These are phyloP conservation scores for Chymomyza procnemis DNA, from an alignment of 2,888 invertebrate genomes.

Conservation along the genomic window DNA sequence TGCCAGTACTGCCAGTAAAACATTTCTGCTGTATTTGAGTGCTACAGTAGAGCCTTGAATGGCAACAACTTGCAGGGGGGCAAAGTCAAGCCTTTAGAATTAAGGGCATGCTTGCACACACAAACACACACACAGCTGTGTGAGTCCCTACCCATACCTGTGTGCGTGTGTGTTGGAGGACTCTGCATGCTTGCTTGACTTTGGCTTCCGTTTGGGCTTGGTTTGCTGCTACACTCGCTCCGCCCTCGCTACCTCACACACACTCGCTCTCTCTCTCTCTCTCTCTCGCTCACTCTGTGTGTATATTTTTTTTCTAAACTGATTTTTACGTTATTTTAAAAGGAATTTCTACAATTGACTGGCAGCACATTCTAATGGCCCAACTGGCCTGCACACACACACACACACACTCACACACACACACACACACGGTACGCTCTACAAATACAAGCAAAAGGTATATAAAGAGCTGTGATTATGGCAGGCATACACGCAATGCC, in stretches of 20 bases:
- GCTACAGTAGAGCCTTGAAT: no score
- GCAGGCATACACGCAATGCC: conserved; percentile 40
- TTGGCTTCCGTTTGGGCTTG: not conserved
- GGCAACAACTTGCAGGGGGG: no score
- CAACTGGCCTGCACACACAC: not conserved
- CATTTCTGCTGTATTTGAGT: no score
- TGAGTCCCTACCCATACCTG: no score
- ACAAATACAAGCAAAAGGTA: not conserved
- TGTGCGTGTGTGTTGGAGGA: not conserved
- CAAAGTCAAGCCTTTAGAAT: no score
- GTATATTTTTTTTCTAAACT: conserved; percentile 38
- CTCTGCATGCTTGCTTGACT: not conserved
- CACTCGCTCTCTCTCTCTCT: no score
- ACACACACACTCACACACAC: not conserved
- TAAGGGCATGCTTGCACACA: no score
- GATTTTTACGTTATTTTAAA: conserved; percentile 39
- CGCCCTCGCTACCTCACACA: no score
- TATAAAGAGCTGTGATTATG: not conserved
- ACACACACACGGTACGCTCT: not conserved
- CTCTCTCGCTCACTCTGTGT: no score
- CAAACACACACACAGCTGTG: not conserved
- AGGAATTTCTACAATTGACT: conserved; percentile 41
- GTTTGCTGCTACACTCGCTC: not conserved
- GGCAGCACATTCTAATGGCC: not conserved
- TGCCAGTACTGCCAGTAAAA: not conserved